Base-by-base conservation (phyloP, 2,797 vertebrate species). In the Falco columbarius region DNA sequence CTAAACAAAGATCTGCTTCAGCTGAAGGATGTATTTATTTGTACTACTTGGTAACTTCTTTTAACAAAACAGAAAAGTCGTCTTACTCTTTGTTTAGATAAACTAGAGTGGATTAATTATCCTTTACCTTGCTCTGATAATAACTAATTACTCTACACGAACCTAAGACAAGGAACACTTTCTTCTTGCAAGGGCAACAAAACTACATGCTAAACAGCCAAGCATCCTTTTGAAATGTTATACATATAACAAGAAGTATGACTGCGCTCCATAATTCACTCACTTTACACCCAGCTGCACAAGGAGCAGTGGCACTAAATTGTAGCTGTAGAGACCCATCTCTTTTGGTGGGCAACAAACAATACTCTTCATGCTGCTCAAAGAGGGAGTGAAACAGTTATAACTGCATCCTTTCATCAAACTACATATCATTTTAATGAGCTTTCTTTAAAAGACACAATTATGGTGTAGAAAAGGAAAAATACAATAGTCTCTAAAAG, bases 401-500 rank as follows among this genome's bases (percentile, higher is more conserved):
- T 5, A 80, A 5, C 6, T 21, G 20, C 36, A 2, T 9, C 9
- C 5, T 30, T 24, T 42, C 62, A 67, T 79, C 80, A 55, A 66
- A 91, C 46, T 0, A 7, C 1, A 0, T 6, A 40, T 14, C 34
- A 54, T n/a, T 80, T 71, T 12, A 90, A 67, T 30, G 49, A 92
- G 71, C 21, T 67, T 51, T 20, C 75, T 62, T 49, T 38, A 49
- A 62, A 92, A 73, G 16, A 52, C 32, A 47, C 14, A 59, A 11
- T 0, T 21, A 55, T 55, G 54, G 16, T 21, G 51, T 0, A 6
- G 42, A 46, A 77, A 59, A 46, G 3, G 0, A 4, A 16, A 54
- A 9, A 2, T 8, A 0, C 14, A 59, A 2, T 0, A 61, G 42
- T 23, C 32, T 91, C 29, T 49, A 15, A 65, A 62, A 66, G 42